Base-by-base conservation (phyloP, 2,888 invertebrate species). In the Stenodema calcarata region DNA sequence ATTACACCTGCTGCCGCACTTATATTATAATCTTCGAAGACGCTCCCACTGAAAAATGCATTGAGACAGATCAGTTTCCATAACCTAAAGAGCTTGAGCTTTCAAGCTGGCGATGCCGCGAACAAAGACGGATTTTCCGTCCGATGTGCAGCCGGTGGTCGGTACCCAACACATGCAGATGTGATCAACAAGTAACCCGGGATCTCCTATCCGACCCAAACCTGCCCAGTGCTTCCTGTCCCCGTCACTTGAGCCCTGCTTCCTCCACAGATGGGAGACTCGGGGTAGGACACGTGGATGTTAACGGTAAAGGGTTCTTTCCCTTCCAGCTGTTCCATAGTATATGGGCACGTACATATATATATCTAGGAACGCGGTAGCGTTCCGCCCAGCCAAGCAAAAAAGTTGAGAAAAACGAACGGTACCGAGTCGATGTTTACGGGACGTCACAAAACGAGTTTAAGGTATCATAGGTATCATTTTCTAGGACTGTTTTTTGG, bases 241-340 rank as follows among this genome's bases (percentile, higher is more conserved):
- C 76, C 76, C 78, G 78, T 78, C 78, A 78, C 78, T 41, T 78
- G 78, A 78, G 78, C 78, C 18, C 78, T 73, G 73, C 73, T 78
- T 78, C 78, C 78, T 78, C 78, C 78, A 16, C 78, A 78, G 78
- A 78, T 78, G 78, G 78, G 44, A 30, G 14, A 3, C 75, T 14
- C 27, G 9, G 69, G 3, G 23, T 9, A 41, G 44, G 78, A 42
- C 78, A 78, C 78, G 78, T 78, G 78, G 78, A 78, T 44, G 44
- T 35, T 78, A 78, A 78, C 78, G 78, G 78, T 78, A 78, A 78
- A 78, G 78, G 78, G 44, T 78, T 78, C 23, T 41, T 78, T 9
- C 44, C 27, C 78, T 9, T 23, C 14, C 78, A 78, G 78, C 78
- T 78, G 78, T 44, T 42, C 47, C 44, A 41, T 78, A 78, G 35